Evolutionary conservation across 2,888 invertebrate genomes (phyloP).

Genomic region (Latheticus oryzae): DNA sequence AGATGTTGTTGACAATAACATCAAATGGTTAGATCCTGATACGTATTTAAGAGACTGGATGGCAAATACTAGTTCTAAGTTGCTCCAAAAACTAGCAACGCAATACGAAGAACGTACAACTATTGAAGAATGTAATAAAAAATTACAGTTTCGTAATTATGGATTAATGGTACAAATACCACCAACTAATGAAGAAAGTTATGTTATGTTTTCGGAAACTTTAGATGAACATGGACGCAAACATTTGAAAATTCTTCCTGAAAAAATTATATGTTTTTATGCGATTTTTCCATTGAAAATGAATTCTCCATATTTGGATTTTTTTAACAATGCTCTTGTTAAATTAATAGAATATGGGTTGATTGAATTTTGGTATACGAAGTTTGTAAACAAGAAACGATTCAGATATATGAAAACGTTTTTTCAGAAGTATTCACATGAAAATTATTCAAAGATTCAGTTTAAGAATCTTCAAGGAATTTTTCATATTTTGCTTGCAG

Average conservation of each 20-base stretch:
- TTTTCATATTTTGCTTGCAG: slow-evolving; percentile 46
- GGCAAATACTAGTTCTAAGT: slow-evolving; percentile 21
- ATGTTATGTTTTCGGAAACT: slow-evolving; percentile 22
- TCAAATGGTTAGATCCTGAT: slow-evolving; percentile 44
- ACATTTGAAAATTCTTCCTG: slow-evolving; percentile 14
- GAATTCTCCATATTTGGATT: slow-evolving; percentile 46
- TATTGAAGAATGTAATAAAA: slow-evolving; percentile 2
- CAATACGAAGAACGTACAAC: not conserved
- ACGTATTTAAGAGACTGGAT: slow-evolving; percentile 40
- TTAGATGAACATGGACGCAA: slow-evolving; percentile 11
- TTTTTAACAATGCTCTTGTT: slow-evolving; percentile 44
- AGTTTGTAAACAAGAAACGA: slow-evolving; percentile 19
- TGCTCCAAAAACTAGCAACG: slow-evolving; percentile 13
- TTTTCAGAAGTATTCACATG: slow-evolving; percentile 8
- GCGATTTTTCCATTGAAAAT: slow-evolving; percentile 44
- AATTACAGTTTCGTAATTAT: slow-evolving; percentile 2
- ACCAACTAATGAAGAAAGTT: not conserved
- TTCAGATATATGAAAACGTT: slow-evolving; percentile 18
- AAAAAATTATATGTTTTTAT: slow-evolving; percentile 34
- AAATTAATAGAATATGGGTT: slow-evolving; percentile 46
- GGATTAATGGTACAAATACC: slow-evolving; percentile 9
- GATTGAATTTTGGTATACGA: slow-evolving; percentile 43
- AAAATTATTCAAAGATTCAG: slow-evolving; percentile 8
- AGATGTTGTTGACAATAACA: slow-evolving; percentile 46
- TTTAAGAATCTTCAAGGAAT: slow-evolving; percentile 19